Base-by-base conservation (phyloP, 2,797 vertebrate genomes). In the Micromesistius poutassou region DNA sequence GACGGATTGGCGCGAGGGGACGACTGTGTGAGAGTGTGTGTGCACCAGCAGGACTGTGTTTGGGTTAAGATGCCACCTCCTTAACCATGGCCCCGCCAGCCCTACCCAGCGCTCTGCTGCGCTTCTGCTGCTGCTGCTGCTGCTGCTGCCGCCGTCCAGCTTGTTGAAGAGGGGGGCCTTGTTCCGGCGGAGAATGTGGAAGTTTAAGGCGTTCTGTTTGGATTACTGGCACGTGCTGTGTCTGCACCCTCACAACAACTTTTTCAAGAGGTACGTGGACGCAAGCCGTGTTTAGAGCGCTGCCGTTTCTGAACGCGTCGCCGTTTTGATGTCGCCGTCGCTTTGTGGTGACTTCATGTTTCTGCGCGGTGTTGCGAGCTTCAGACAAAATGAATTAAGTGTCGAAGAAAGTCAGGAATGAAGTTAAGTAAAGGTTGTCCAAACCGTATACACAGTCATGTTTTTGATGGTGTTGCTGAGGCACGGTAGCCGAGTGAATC, bases 191-290 rank as follows among this genome's bases (percentile, higher is more conserved):
- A 96, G 91, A 89, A 99, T 99, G 97, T 96, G 97, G 92, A 97
- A 96, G 91, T 93, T 98, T 83, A 99, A 98, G 94, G 96, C 97
- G 50, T 96, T 98, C 85, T 99, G 97, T 91, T 93, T 98, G 94
- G 97, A 98, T 95, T 99, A 98, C 89, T 98, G 97, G 97, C 97
- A 98, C 87, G 96, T 98, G 88, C 93, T 98, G 80, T 99, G 97
- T 91, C 93, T 98, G 82, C 97, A 98, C 88, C 97, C 97, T 31
- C 95, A 96, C 80, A 96, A 94, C 30, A 96, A 96, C 86, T 95
- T 96, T 91, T 97, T 97, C 82, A 97, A 95, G 92, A 98, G 97
- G 97, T 98, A 96, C 82, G 96, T 72, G 78, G 79, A 74, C 66
- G 77, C 19, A 50, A 28, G 42, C 71, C 30, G 22, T 25, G 1